phyloP scores from a whole-genome alignment of 1,140 invertebrate species.

The Drosophila nannoptera region DNA sequence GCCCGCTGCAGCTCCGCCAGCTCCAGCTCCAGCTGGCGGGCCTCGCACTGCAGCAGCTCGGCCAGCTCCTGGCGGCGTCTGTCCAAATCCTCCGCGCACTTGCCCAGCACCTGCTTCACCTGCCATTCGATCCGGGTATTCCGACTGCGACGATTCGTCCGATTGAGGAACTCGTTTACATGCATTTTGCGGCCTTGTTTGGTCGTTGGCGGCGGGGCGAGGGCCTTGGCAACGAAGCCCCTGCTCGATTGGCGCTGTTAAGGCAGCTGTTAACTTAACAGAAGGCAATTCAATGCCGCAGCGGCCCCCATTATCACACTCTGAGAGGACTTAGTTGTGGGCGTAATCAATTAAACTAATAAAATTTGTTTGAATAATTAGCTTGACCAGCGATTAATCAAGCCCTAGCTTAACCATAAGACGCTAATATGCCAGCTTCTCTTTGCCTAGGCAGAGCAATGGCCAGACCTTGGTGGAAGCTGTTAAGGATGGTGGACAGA shows the following conservation, averaged over 20 bases:
- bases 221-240: slow-evolving; percentile 7
- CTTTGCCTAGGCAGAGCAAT: slow-evolving; percentile 25
- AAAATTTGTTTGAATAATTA: too few species aligned
- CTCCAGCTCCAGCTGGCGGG: slow-evolving; percentile 36
- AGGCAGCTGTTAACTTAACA: background rate
- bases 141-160: slow-evolving; percentile 53
- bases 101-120: slow-evolving; percentile 41
- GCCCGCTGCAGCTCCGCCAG: slow-evolving; percentile 31
- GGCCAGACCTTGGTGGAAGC: slow-evolving; percentile 9
- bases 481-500: background rate
- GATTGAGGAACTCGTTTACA: slow-evolving; percentile 48
- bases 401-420: too few species aligned
- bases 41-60: slow-evolving; percentile 40
- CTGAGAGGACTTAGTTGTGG: too few species aligned
- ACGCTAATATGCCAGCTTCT: too few species aligned
- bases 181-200: slow-evolving; percentile 36
- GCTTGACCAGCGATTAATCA: too few species aligned
- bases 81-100: slow-evolving; percentile 45
- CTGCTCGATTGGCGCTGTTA: slow-evolving; percentile 7
- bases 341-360: too few species aligned
- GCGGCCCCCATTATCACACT: too few species aligned
- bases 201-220: background rate
- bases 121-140: slow-evolving; percentile 53
- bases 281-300: too few species aligned
- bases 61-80: slow-evolving; percentile 41